Conservation (phyloP, 2,888 invertebrate genomes). For the Danaus chrysippus region DNA sequence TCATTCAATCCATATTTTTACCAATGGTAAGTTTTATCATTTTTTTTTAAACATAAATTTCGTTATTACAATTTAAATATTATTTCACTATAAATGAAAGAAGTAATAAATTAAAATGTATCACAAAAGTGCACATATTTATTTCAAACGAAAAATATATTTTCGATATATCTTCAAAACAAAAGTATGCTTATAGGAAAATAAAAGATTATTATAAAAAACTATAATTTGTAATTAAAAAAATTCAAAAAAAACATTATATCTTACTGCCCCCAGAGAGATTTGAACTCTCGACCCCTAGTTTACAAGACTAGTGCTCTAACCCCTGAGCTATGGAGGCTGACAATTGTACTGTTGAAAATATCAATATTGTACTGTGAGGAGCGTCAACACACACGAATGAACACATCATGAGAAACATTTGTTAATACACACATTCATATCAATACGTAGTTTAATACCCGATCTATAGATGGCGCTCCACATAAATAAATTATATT, state of each 20-base stretch:
- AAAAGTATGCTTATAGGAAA: constrained; percentile 17
- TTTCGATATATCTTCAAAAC: neutral
- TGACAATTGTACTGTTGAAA: constrained; percentile 44
- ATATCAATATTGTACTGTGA: constrained; percentile 47
- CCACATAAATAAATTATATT: neutral
- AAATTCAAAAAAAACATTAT: neutral
- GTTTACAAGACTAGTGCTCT: constrained; percentile 81
- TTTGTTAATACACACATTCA: constrained; percentile 1
- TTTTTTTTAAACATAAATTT: no score
- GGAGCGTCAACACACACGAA: constrained; percentile 42
- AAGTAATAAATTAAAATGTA: no score
- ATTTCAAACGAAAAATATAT: neutral
- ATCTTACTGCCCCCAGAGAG: constrained; percentile 77
- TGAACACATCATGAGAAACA: neutral
- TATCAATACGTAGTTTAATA: constrained; percentile 4
- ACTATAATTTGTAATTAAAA: constrained; percentile 25
- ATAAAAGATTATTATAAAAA: constrained; percentile 18
- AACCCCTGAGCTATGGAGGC: constrained; percentile 81
- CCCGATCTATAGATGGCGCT: constrained; percentile 24
- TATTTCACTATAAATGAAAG: no score
- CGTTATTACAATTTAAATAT: no score
- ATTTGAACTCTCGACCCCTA: constrained; percentile 84
- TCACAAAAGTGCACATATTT: neutral
- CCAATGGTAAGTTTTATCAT: no score
- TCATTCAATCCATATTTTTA: no score